Conservation (phyloP, 2,888 invertebrate genomes). For the Agrotis puta region DNA sequence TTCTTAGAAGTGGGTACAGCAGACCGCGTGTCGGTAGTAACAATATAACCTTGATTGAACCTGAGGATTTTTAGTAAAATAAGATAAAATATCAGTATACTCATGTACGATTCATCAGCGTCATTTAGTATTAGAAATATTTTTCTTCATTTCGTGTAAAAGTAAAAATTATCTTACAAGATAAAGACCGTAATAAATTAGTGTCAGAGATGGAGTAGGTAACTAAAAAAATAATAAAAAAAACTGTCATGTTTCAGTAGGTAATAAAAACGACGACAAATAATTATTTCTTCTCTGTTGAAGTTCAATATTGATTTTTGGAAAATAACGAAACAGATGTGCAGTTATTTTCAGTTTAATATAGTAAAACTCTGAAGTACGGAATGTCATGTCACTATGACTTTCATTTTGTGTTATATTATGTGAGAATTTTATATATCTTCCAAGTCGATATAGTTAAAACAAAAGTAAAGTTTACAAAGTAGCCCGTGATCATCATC, state of each 20-base stretch:
- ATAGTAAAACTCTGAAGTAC: background rate
- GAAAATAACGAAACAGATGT: background rate
- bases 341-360: background rate
- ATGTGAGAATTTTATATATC: background rate
- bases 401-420: background rate
- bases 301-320: conserved; percentile 1
- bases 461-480: background rate
- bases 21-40: background rate
- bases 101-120: too few species aligned
- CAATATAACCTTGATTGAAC: background rate
- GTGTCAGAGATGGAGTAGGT: background rate
- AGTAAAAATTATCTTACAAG: too few species aligned
- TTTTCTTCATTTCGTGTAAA: too few species aligned
- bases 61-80: background rate
- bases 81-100: too few species aligned
- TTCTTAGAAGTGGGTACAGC: background rate
- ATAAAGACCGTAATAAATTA: too few species aligned
- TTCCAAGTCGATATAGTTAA: too few species aligned
- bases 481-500: background rate
- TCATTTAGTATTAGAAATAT: too few species aligned
- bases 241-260: background rate
- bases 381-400: background rate
- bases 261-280: background rate
- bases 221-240: too few species aligned
- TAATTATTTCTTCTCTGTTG: background rate